These are phyloP conservation scores for Cephalopholis sonnerati DNA, from an alignment of 2,113 vertebrate genomes.

Conservation along the genomic window DNA sequence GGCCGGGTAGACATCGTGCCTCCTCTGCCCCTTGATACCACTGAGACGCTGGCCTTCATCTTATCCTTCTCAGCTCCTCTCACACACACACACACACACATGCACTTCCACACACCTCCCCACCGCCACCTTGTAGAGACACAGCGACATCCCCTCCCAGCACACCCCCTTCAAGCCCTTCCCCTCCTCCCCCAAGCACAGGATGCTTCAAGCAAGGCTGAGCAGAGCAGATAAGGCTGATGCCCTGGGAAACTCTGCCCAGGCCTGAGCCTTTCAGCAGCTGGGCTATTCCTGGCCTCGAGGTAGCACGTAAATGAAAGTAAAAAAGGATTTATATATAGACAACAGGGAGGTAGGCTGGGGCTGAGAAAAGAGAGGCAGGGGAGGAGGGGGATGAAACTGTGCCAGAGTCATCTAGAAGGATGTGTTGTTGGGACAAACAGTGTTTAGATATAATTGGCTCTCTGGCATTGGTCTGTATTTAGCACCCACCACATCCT, in stretches of 20 bases:
- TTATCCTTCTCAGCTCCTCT: slow-evolving; percentile 69
- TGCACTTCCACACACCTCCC: slow-evolving; percentile 82
- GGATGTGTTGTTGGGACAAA: slow-evolving; percentile 82
- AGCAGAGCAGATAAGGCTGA: slow-evolving; percentile 85
- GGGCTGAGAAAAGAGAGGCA: slow-evolving; percentile 56
- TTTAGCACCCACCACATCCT: slow-evolving; percentile 81
- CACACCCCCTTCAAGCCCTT: slow-evolving; percentile 58
- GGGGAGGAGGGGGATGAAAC: slow-evolving; percentile 59
- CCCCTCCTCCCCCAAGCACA: slow-evolving; percentile 80
- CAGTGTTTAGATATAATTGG: slow-evolving; percentile 82
- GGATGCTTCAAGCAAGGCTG: slow-evolving; percentile 84
- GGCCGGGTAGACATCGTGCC: slow-evolving; percentile 62
- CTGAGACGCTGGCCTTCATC: slow-evolving; percentile 63
- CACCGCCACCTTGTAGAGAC: slow-evolving; percentile 84
- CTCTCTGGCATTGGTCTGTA: slow-evolving; percentile 79
- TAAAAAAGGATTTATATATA: slow-evolving; percentile 82
- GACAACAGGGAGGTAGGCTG: slow-evolving; percentile 61
- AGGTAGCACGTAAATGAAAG: slow-evolving; percentile 83
- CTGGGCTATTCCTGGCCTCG: slow-evolving; percentile 82
- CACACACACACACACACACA: slow-evolving; percentile 80
- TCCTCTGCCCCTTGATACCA: slow-evolving; percentile 71
- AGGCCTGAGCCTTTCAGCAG: slow-evolving; percentile 81
- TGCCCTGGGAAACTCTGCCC: slow-evolving; percentile 87
- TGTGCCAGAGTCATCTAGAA: slow-evolving; percentile 78
- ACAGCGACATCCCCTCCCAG: slow-evolving; percentile 84